A percentile compares a stretch with the other conserved stretches of the same genome.
Evolutionary conservation across 2,113 vertebrate species (phyloP).

Genomic region (Epinephelus moara): DNA sequence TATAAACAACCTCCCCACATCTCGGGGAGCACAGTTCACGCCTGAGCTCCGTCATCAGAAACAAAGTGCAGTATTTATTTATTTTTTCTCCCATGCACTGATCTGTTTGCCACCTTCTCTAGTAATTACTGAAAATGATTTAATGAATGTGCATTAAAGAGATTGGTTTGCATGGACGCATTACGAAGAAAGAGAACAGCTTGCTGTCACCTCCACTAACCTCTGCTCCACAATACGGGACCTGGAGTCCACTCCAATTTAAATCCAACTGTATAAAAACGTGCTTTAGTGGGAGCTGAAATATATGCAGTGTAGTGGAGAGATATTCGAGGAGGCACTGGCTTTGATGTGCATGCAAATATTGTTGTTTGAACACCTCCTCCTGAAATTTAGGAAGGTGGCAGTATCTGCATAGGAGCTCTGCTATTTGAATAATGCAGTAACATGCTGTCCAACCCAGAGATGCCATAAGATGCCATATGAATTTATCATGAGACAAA

Average conservation of each 20-base stretch:
- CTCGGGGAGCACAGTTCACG: conserved; percentile 7
- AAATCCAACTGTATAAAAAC: neutral
- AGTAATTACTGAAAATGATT: conserved; percentile 33
- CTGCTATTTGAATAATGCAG: conserved; percentile 2
- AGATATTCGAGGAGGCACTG: neutral
- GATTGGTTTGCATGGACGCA: neutral
- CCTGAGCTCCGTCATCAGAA: conserved; percentile 2
- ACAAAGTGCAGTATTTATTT: neutral
- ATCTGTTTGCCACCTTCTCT: conserved; percentile 4
- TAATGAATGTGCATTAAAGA: conserved; percentile 38
- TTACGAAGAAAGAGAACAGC: neutral
- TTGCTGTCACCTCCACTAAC: conserved; percentile 10
- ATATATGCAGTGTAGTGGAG: conserved; percentile 2
- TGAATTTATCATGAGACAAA: conserved; percentile 17
- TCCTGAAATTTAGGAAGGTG: neutral
- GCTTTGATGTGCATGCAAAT: conserved; percentile 22
- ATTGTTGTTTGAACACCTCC: conserved; percentile 10
- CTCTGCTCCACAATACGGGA: neutral
- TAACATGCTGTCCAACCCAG: neutral
- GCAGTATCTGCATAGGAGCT: neutral
- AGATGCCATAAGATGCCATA: neutral
- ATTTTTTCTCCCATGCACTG: neutral
- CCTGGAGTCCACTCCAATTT: conserved; percentile 7
- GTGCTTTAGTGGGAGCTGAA: neutral
- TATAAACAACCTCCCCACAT: neutral